phyloP scores from a whole-genome alignment of 2,797 vertebrate genomes.

The Falco concolor region DNA sequence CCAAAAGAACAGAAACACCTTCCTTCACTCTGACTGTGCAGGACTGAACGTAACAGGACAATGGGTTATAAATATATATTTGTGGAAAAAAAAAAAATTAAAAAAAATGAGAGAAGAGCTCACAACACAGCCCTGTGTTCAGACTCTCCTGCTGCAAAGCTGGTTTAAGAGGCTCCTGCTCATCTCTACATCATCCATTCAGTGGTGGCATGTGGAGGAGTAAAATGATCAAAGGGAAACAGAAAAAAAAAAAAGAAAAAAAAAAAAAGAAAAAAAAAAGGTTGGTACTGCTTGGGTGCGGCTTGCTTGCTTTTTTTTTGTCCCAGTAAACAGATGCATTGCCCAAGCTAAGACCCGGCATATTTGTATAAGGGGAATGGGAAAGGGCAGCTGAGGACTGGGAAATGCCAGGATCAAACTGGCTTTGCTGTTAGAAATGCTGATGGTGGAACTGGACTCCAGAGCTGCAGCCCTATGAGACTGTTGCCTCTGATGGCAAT shows the following conservation, averaged over 20 bases:
- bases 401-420: background rate
- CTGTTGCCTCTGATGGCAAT: background rate
- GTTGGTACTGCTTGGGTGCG: background rate
- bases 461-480: background rate
- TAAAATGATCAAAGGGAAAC: background rate
- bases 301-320: background rate
- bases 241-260: background rate
- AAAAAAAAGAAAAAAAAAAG: background rate
- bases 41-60: background rate
- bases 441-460: background rate
- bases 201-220: background rate
- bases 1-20: conserved; percentile 56
- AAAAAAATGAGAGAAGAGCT: background rate
- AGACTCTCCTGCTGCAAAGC: background rate
- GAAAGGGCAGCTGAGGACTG: background rate
- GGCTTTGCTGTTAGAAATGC: background rate
- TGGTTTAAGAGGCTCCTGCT: background rate
- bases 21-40: conserved; percentile 5
- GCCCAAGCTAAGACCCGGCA: background rate
- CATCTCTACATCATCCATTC: background rate
- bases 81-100: background rate
- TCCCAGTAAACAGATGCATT: background rate
- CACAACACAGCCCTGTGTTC: fast-evolving
- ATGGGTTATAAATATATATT: background rate
- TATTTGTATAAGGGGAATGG: background rate